phyloP scores from a whole-genome alignment of 1,140 invertebrate genomes.

The Melipona quadrifasciata region DNA sequence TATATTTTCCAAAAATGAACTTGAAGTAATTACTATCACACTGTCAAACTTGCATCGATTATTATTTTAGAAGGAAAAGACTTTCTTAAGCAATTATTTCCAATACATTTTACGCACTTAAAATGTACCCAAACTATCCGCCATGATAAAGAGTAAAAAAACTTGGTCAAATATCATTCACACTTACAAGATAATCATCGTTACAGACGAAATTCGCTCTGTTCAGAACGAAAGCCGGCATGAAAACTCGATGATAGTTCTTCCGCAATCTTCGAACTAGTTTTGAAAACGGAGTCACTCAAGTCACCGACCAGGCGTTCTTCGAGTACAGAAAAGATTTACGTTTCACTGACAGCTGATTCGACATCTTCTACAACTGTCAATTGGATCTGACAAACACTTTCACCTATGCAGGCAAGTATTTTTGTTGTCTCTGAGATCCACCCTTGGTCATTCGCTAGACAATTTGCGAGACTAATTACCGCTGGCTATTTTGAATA shows the following conservation, averaged over 20 bases:
- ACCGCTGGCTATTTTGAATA: neutral
- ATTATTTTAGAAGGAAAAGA: no score
- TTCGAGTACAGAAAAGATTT: slow-evolving; percentile 25
- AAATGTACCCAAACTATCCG: no score
- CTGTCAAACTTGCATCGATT: no score
- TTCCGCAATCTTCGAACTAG: neutral
- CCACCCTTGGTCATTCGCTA: no score
- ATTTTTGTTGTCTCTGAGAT: neutral
- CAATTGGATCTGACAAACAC: neutral
- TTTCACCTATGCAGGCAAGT: neutral
- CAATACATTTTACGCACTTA: no score
- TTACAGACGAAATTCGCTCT: slow-evolving; percentile 79
- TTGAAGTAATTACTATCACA: no score
- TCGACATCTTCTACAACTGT: neutral
- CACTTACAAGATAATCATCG: slow-evolving; percentile 78
- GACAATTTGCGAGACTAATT: neutral
- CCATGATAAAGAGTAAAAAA: neutral
- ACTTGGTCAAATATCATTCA: slow-evolving; percentile 14
- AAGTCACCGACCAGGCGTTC: slow-evolving; percentile 20
- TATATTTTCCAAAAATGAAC: no score
- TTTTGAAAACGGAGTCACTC: neutral
- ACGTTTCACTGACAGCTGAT: neutral
- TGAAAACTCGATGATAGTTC: slow-evolving; percentile 52
- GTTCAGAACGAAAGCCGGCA: slow-evolving; percentile 72
- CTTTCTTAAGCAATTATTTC: no score